Evolutionary conservation across 2,888 invertebrate species (phyloP), one percentile per base, ranked within the genome.

Genomic region (Apomyelois bistriatella): DNA sequence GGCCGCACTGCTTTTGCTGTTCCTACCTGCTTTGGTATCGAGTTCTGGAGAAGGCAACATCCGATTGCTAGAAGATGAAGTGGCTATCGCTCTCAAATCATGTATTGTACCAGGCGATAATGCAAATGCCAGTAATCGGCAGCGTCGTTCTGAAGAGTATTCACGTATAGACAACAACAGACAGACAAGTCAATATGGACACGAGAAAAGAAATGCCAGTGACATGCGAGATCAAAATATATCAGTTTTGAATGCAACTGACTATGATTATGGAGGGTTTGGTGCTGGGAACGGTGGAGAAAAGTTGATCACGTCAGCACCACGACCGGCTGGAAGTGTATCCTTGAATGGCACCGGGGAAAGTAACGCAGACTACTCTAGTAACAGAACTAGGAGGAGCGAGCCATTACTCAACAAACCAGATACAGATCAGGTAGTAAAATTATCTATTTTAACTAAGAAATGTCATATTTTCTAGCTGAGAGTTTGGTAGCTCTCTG

Each of bases 41-140:
- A 75, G 79, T 56, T 61, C 81, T 1, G 79, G 84, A 3, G 84
- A 87, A 36, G 87, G 87, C 1, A 90, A 90, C 60, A 82, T 89
- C 36, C 78, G 76, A 32, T 59, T 91, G n/a, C 60, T 90, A 13
- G 81, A 86, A 67, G 79, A 86, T 52, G 89, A 90, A 60, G 72
- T 90, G 15, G 74, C 76, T 0, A 60, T 60, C 0, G 90, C 89
- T n/a, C 59, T 90, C 40, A 76, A 74, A 52, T 58, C 72, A 10
- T 90, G 90, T 57, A 53, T 62, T 0, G 58, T 60, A 10, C 66
- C 63, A 16, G 58, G 61, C 5, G 62, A 67, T 10, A 55, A 56
- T 5, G 53, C 32, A 40, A 55, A 49, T 10, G 50, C 56, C 15
- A 70, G 65, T 51, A 71, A 62, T 43, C 66, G 79, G 4, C 66